These are phyloP conservation scores for Protaetia brevitarsis DNA, from an alignment of 1,140 invertebrate genomes.

Conservation along the genomic window DNA sequence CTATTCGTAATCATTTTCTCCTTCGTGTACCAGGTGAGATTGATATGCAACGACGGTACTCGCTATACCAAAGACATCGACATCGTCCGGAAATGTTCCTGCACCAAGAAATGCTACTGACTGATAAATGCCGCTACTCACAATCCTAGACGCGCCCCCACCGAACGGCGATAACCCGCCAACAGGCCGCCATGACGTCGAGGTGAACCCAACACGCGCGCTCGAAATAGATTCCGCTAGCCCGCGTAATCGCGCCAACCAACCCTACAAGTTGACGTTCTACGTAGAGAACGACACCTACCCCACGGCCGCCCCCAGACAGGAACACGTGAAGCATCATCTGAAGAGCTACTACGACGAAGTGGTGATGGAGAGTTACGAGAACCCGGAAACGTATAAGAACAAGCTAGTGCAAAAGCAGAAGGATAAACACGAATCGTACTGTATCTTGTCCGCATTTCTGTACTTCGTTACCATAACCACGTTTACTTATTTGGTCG, in stretches of 20 bases:
- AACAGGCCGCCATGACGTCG: slow-evolving; percentile 33
- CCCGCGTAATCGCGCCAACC: slow-evolving; percentile 24
- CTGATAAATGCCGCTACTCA: slow-evolving; percentile 49
- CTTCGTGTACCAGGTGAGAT: slow-evolving; percentile 79
- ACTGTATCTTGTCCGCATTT: slow-evolving; percentile 46
- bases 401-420: slow-evolving; percentile 5
- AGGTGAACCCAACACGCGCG: slow-evolving; percentile 29
- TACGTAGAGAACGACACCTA: slow-evolving; percentile 38
- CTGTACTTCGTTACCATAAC: slow-evolving; percentile 48
- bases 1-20: slow-evolving; percentile 24
- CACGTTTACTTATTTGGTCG: slow-evolving; percentile 44
- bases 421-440: slow-evolving; percentile 35
- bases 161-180: slow-evolving; percentile 27
- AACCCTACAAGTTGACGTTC: slow-evolving; percentile 43
- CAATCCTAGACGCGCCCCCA: slow-evolving; percentile 44
- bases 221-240: slow-evolving; percentile 27
- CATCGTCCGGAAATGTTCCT: slow-evolving; percentile 91
- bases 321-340: slow-evolving; percentile 17
- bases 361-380: slow-evolving; percentile 38
- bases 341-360: slow-evolving; percentile 34
- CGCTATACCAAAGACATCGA: slow-evolving; percentile 94
- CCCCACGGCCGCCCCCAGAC: slow-evolving; percentile 17
- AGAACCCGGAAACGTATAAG: slow-evolving; percentile 26
- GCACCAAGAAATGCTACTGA: slow-evolving; percentile 80
- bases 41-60: slow-evolving; percentile 88